A percentile compares a stretch with the other conserved stretches of the same genome.
These are phyloP conservation scores for Ditylenchus dipsaci DNA, from an alignment of 1,140 invertebrate genomes.

Conservation along the genomic window DNA sequence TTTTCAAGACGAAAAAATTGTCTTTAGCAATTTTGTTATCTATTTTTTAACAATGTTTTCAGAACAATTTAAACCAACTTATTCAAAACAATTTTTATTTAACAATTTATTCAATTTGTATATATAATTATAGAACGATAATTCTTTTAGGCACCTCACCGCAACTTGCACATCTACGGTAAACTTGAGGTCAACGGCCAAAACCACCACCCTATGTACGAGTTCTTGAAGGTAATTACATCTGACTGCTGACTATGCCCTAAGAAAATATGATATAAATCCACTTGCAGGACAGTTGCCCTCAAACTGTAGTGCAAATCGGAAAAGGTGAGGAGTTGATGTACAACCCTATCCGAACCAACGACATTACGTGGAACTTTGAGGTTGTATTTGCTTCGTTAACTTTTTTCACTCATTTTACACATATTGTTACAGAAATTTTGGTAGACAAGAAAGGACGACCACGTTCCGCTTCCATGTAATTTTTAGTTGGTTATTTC, in stretches of 20 bases:
- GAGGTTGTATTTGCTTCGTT: no score
- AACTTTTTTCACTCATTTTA: background rate
- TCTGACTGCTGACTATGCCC: no score
- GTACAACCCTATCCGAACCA: conserved; percentile 54
- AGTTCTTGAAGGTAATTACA: conserved; percentile 61
- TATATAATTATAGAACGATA: no score
- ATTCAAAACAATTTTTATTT: no score
- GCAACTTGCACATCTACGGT: conserved; percentile 59
- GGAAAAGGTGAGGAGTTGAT: conserved; percentile 53
- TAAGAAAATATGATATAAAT: no score
- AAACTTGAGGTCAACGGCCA: conserved; percentile 61
- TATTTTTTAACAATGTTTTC: no score
- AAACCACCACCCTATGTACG: conserved; percentile 60
- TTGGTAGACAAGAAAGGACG: conserved; percentile 58
- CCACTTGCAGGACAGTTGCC: conserved; percentile 56
- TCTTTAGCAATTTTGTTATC: no score
- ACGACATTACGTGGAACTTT: conserved; percentile 62
- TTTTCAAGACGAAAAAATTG: no score
- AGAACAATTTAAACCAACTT: no score
- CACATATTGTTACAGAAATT: conserved; percentile 54
- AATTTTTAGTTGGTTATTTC: background rate
- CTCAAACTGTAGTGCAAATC: conserved; percentile 56
- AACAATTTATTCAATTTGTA: no score
- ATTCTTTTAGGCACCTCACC: conserved; percentile 51
- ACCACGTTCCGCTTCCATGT: conserved; percentile 44